These are phyloP conservation scores for Enteromius thamalakanensis DNA, from an alignment of 2,797 vertebrate species.

Conservation along the genomic window DNA sequence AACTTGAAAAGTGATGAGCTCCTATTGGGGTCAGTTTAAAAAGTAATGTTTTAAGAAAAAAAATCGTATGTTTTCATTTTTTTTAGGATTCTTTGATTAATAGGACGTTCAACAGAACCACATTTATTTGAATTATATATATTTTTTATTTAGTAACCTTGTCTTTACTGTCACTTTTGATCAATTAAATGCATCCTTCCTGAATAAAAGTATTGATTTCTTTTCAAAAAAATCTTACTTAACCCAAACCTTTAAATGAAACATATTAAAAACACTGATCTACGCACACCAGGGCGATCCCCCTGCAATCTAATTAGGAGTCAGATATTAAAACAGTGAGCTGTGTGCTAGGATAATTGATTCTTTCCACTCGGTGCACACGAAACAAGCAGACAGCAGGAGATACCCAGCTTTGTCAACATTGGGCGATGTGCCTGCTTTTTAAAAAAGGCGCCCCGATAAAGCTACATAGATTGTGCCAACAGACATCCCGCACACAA, in stretches of 20 bases:
- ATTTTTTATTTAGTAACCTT: neutral
- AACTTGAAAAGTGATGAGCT: neutral
- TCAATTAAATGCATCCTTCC: neutral
- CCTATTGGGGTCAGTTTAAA: neutral
- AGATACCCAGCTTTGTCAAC: slow-evolving; percentile 79
- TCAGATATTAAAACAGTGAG: slow-evolving; percentile 79
- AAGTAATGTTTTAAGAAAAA: neutral
- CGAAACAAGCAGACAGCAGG: slow-evolving; percentile 80
- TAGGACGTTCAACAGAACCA: neutral
- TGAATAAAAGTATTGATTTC: neutral
- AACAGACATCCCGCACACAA: slow-evolving; percentile 73
- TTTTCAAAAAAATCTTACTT: neutral
- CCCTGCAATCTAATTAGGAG: slow-evolving; percentile 74
- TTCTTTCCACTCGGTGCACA: slow-evolving; percentile 76
- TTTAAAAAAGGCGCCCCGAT: slow-evolving; percentile 70
- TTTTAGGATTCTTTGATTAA: neutral
- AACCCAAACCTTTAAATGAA: neutral
- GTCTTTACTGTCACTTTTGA: neutral
- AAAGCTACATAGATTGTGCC: slow-evolving; percentile 69
- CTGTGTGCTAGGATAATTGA: slow-evolving; percentile 77
- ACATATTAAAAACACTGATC: slow-evolving; percentile 7
- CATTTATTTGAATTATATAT: neutral
- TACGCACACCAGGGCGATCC: slow-evolving; percentile 50
- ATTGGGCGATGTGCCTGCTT: slow-evolving; percentile 74
- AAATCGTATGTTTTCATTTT: neutral